phyloP scores from a whole-genome alignment of 2,113 vertebrate species.

The Erinaceus europaeus region DNA sequence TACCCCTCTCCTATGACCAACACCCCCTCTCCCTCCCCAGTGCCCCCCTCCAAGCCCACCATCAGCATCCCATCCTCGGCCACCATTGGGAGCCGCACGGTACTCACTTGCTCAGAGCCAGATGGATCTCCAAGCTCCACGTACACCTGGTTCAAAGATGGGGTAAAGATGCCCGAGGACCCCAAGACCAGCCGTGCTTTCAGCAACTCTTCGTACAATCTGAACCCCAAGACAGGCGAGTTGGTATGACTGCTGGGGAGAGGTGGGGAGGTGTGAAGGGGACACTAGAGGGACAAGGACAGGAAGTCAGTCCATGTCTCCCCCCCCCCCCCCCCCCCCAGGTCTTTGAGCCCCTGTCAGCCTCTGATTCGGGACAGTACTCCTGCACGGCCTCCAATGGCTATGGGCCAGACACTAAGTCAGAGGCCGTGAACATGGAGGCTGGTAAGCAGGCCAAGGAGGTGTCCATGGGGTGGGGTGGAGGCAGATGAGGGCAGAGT shows the following conservation, averaged over 20 bases:
- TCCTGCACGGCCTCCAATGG: constrained; percentile 88
- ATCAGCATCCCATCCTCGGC: constrained; percentile 86
- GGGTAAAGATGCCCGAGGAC: constrained; percentile 83
- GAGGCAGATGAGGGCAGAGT: too few relatives aligned
- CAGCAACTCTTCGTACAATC: constrained; percentile 89
- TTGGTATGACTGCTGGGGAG: constrained; percentile 81
- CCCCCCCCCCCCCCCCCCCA: constrained; percentile 53
- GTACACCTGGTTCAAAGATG: constrained; percentile 89
- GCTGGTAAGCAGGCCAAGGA: constrained; percentile 84
- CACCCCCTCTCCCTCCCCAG: constrained; percentile 36
- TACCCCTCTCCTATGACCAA: background rate
- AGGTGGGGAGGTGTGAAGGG: too few relatives aligned
- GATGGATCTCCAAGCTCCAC: constrained; percentile 88
- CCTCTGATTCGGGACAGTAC: constrained; percentile 89
- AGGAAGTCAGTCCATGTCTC: too few relatives aligned
- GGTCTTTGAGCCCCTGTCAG: constrained; percentile 86
- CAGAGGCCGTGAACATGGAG: constrained; percentile 83
- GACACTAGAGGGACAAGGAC: too few relatives aligned
- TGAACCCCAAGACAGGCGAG: constrained; percentile 85
- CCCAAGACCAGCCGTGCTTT: constrained; percentile 85
- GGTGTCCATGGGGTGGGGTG: accelerated
- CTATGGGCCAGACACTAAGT: constrained; percentile 80
- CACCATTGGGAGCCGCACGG: constrained; percentile 85
- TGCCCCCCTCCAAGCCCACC: constrained; percentile 81
- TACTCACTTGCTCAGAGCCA: constrained; percentile 88